These are phyloP conservation scores for Coluber constrictor DNA, from an alignment of 2,797 vertebrate species.

Conservation along the genomic window DNA sequence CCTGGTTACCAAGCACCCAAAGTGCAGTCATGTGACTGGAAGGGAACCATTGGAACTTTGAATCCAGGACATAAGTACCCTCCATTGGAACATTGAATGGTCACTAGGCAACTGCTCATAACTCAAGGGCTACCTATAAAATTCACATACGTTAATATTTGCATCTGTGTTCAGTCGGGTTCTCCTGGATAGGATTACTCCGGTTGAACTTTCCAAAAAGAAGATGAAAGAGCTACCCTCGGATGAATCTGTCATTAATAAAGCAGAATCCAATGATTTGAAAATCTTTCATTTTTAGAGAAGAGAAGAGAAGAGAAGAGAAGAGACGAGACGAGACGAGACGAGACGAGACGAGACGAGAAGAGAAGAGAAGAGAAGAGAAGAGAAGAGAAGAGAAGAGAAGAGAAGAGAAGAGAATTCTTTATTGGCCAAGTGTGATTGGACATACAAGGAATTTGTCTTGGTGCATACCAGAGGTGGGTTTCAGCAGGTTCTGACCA, in stretches of 20 bases:
- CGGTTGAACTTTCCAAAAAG: neutral
- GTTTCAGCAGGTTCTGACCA: too few species aligned
- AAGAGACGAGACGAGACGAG: too few species aligned
- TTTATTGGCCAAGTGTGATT: too few species aligned
- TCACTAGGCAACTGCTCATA: neutral
- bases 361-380: too few species aligned
- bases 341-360: too few species aligned
- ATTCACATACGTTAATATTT: neutral
- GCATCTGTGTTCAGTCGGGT: neutral
- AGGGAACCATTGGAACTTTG: neutral
- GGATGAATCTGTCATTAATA: neutral
- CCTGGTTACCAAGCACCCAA: neutral
- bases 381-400: too few species aligned
- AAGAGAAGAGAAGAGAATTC: too few species aligned
- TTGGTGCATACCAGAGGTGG: too few species aligned
- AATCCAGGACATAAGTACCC: neutral
- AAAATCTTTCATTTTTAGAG: neutral
- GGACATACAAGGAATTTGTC: too few species aligned
- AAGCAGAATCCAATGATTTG: neutral
- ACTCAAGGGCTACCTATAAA: neutral
- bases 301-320: too few species aligned
- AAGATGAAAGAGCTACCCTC: neutral
- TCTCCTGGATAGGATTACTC: neutral
- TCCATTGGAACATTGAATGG: neutral
- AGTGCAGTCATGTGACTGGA: neutral